A percentile compares a stretch with the other conserved stretches of the same genome.
Conservation (phyloP, 2,113 vertebrate genomes). For the Bucco capensis region DNA sequence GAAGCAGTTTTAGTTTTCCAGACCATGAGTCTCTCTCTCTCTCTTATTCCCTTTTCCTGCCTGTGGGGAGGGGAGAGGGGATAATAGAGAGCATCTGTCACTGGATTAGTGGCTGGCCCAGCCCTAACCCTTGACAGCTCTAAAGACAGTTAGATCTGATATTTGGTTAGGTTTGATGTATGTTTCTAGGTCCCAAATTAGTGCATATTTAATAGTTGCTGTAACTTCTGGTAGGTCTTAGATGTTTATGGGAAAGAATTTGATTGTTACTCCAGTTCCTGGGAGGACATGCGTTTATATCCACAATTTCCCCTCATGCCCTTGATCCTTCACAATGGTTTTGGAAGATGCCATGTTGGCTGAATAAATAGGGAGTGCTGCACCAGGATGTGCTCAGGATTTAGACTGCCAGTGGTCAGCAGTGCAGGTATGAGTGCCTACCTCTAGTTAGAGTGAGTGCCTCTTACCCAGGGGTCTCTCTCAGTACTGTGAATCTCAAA, state of each 20-base stretch:
- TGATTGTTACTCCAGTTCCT: neutral
- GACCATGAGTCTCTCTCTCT: too few species aligned
- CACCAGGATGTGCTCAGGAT: neutral
- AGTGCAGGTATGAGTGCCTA: accelerated
- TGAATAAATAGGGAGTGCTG: neutral
- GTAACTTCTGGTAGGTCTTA: neutral
- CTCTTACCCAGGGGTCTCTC: neutral
- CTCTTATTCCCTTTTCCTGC: too few species aligned
- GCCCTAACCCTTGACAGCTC: too few species aligned
- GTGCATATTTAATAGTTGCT: neutral
- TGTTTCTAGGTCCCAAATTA: neutral
- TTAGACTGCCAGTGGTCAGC: neutral
- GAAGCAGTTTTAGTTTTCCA: too few species aligned
- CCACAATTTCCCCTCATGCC: neutral
- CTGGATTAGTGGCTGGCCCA: too few species aligned
- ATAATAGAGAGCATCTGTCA: too few species aligned
- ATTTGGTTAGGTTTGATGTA: neutral
- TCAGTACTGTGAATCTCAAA: neutral
- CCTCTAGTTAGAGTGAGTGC: neutral
- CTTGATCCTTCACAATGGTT: accelerated
- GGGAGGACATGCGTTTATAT: accelerated
- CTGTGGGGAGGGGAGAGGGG: too few species aligned
- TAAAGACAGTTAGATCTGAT: neutral
- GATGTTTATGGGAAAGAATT: neutral
- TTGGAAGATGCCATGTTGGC: neutral